Evolutionary conservation across 1,140 invertebrate species (phyloP).

Genomic region (Pogonomyrmex californicus): DNA sequence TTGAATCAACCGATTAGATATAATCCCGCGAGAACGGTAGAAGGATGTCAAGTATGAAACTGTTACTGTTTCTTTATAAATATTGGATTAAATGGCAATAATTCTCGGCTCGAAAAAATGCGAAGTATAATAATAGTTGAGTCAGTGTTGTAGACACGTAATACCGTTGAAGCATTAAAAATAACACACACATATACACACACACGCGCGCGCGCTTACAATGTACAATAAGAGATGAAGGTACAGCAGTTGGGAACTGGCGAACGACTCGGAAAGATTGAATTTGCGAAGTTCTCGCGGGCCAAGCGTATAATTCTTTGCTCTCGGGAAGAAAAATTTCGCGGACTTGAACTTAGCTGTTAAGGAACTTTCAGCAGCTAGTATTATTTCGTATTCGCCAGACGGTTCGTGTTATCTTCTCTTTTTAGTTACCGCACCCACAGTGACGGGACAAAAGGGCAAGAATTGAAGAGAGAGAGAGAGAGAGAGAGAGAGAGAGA

Average conservation of each 20-base stretch:
- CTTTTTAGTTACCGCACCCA: conserved; percentile 35
- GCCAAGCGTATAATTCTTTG: conserved; percentile 52
- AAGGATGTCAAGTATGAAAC: too few relatives aligned
- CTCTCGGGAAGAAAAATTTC: conserved; percentile 45
- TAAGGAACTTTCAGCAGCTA: conserved; percentile 49
- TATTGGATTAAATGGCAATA: too few relatives aligned
- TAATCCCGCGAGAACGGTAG: too few relatives aligned
- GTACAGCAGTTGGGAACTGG: background rate
- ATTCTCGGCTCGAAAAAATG: background rate
- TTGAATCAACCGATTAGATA: too few relatives aligned
- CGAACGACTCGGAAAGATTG: conserved; percentile 49
- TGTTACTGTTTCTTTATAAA: too few relatives aligned
- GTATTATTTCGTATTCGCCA: conserved; percentile 54
- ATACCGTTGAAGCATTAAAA: background rate
- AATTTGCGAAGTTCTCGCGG: conserved; percentile 55
- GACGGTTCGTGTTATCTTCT: conserved; percentile 41
- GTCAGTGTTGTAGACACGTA: background rate
- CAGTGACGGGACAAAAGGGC: conserved; percentile 9
- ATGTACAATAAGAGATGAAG: background rate
- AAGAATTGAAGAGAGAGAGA: background rate
- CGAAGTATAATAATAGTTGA: background rate
- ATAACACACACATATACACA: background rate
- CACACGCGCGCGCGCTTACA: too few relatives aligned
- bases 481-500: background rate
- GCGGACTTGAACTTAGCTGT: conserved; percentile 50